Evolutionary conservation across 2,888 invertebrate species (phyloP).

Genomic region (Platycnemis pennipes): DNA sequence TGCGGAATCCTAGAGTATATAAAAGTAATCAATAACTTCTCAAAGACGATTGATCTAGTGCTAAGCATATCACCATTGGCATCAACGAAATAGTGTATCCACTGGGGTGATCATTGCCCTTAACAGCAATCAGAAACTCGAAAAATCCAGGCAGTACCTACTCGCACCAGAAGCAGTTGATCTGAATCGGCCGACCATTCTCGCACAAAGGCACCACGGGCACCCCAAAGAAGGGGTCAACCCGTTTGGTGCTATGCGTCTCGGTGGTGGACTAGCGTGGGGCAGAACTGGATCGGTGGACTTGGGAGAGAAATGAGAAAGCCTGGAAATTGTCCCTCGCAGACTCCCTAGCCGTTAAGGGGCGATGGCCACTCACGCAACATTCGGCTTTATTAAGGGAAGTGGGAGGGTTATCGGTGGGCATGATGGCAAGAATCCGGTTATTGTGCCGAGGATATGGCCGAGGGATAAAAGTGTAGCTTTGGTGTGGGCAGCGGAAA

Average conservation of each 20-base stretch:
- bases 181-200: no score
- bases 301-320: neutral
- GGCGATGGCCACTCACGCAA: neutral
- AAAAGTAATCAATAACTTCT: no score
- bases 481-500: constrained; percentile 14
- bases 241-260: neutral
- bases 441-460: neutral
- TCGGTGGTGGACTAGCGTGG: neutral
- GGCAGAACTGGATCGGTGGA: neutral
- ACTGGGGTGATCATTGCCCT: no score
- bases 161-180: no score
- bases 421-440: neutral
- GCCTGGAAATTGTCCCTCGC: neutral
- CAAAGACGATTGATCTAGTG: no score
- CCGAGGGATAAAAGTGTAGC: neutral
- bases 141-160: no score
- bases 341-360: neutral
- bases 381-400: neutral
- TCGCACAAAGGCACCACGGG: no score
- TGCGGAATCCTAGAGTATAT: no score
- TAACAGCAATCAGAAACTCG: no score
- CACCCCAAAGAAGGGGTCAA: neutral
- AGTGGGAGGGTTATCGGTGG: neutral
- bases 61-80: no score
- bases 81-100: no score